Evolutionary conservation across 2,888 invertebrate species (phyloP), one percentile per base, ranked within the genome.

Genomic region (Cheilosia pagana): DNA sequence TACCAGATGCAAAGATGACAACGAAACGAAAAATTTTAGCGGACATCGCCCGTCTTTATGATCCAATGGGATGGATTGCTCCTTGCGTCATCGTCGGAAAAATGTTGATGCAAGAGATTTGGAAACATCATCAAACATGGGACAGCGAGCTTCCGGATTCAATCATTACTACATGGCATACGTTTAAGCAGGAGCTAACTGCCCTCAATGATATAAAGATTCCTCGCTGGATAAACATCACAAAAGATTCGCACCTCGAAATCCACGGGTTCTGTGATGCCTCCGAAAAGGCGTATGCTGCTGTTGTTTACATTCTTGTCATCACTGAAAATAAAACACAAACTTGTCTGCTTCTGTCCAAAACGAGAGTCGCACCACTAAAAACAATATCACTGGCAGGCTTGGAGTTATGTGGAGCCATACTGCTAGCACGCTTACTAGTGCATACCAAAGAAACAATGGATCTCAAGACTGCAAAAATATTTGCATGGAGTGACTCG

Each of bases 31-130:
- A 35, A 39, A 28, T 62, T 48, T 25, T 41, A 12, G 14, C 39
- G 12, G 39, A 41, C 12, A 41, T 41, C 14, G 39, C 39, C 14
- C 39, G 39, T 16, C 55, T 78, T n/a, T 87, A 72, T 52, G 75
- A 81, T 45, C 85, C 81, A 6, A 43, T 86, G 39, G 87, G 82
- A 16, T 82, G 59, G 85, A n/a, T 86, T 28, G 1, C 28, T 8
- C 28, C 28, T 10, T 81, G 74, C 4, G 81, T 78, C 6, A 70
- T 86, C 12, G 23, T 63, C 7, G 74, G 77, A 1, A 86, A 87
- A 67, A 81, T 83, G 4, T 70, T 79, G 19, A 74, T 87, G 39
- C 74, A 87, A 53, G 39, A 79, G 12, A 52, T 87, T 1, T 85
- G 86, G 86, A 72, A 76, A 43, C 7, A 59, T 2, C 57, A 76